Evolutionary conservation across 53 echinoderm and acorn worm species (phyloP).

Genomic region (Henricia sp.): DNA sequence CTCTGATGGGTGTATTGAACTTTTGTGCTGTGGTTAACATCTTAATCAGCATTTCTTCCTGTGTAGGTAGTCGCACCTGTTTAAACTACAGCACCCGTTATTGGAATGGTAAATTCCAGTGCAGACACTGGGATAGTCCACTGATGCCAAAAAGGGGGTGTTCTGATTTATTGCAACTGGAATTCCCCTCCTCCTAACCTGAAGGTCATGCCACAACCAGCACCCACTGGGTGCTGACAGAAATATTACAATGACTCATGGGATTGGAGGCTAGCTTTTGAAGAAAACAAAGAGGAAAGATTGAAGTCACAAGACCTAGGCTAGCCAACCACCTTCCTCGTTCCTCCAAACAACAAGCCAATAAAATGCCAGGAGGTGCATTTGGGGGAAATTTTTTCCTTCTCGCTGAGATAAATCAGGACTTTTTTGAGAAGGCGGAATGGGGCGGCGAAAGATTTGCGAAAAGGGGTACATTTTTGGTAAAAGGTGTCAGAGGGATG

Average conservation of each 20-base stretch:
- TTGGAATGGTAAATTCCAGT: slow-evolving; percentile 14
- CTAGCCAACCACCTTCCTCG: slow-evolving; percentile 32
- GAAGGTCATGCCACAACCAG: slow-evolving; percentile 57
- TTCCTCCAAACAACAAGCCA: slow-evolving; percentile 15
- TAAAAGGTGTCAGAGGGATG: slow-evolving; percentile 12
- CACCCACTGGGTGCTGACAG: slow-evolving; percentile 67
- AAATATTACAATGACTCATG: slow-evolving; percentile 74
- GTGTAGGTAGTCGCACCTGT: too few species aligned
- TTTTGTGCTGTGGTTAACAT: background rate
- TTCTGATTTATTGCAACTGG: background rate
- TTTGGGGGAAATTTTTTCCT: slow-evolving; percentile 56
- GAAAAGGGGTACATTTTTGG: slow-evolving; percentile 36
- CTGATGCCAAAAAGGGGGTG: slow-evolving; percentile 2
- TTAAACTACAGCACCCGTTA: background rate
- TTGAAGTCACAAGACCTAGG: background rate
- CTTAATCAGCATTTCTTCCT: too few species aligned
- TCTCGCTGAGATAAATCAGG: too few species aligned
- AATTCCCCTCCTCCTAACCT: slow-evolving; percentile 21
- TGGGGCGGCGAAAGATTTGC: slow-evolving; percentile 46
- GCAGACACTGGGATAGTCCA: slow-evolving; percentile 3
- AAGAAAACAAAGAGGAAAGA: background rate
- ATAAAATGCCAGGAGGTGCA: slow-evolving; percentile 34
- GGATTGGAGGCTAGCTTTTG: slow-evolving; percentile 51
- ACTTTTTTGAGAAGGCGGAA: background rate
- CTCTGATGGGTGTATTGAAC: background rate